Percentiles rank a stretch among this genome's conserved stretches.
phyloP scores from a whole-genome alignment of 1,140 invertebrate genomes.

The Babylonia areolata region DNA sequence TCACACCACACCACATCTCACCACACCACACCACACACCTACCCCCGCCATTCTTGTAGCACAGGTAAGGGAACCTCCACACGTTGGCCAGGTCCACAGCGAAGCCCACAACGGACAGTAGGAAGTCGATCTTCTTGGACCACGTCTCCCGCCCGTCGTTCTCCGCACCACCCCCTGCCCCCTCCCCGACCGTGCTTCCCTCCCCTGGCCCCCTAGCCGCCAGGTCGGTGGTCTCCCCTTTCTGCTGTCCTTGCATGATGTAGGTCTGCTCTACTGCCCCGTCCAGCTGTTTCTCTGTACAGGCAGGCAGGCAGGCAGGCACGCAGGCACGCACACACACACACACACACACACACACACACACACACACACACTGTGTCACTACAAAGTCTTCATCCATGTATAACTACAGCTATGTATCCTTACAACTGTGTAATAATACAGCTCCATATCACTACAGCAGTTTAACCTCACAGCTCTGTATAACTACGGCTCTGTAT shows the following conservation, averaged over 20 bases:
- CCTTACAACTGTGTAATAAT: no score
- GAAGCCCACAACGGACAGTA: conserved; percentile 78
- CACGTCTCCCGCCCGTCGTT: conserved; percentile 71
- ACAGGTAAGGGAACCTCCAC: conserved; percentile 96
- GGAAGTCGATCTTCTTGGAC: conserved; percentile 78
- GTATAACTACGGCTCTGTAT: no score
- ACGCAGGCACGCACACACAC: no score
- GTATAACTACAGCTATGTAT: not conserved
- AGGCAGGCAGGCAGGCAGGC: not conserved
- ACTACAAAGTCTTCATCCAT: no score
- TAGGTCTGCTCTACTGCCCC: conserved; percentile 15
- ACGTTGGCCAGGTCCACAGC: conserved; percentile 88
- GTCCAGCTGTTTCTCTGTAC: conserved; percentile 36
- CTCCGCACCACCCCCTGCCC: conserved; percentile 29
- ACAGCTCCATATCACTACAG: no score
- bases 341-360: no score
- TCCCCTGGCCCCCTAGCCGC: not conserved
- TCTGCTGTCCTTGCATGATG: conserved; percentile 25
- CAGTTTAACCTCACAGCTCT: not conserved
- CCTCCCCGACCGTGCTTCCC: conserved; percentile 21
- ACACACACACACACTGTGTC: no score
- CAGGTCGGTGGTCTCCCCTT: not conserved
- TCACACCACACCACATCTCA: not conserved
- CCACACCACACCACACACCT: not conserved
- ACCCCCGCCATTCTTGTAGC: conserved; percentile 96